Evolutionary conservation across 2,888 invertebrate genomes (phyloP), one percentile per base, ranked within the genome.

Genomic region (Lithophane socia): DNA sequence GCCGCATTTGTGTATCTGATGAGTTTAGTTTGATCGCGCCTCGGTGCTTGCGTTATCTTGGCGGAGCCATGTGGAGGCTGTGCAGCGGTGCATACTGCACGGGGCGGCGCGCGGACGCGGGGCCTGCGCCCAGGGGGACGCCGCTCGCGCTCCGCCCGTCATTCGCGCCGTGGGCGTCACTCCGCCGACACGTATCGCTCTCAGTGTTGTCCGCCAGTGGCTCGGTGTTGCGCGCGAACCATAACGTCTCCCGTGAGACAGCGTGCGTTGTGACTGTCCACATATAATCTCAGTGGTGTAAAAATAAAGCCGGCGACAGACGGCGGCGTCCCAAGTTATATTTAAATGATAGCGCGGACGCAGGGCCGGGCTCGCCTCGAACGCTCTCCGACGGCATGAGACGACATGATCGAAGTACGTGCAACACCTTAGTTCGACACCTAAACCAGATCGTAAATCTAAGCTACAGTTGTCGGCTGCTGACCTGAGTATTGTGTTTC

Each of bases 271-370:
- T 94, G 93, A 93, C 92, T 88, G 88, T 91, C 89, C 90, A 90
- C 91, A 91, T 90, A 92, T 91, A 94, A 93, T 92, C 92, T 93
- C 92, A 84, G 91, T 92, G 90, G 95, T 95, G 94, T 95, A 96
- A 95, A 96, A 96, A 96, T 96, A 96, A 95, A 95, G 95, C 94
- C 95, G 95, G 93, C 94, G 95, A 95, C 95, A 95, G 95, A 96
- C 96, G 92, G 92, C 93, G 92, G 93, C 92, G 91, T 94, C 92
- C 93, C 94, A 93, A 94, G 96, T 95, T 96, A 96, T 95, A 96
- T 96, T 95, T 96, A 96, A 96, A 96, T 96, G 96, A 95, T 95
- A 96, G 94, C 95, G 91, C 93, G 90, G 91, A 94, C 92, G 90
- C 90, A 91, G 93, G 91, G 93, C 94, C 94, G 92, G 92, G 93